Conservation (phyloP, 2,888 invertebrate species). For the Exephanes ischioxanthus region DNA sequence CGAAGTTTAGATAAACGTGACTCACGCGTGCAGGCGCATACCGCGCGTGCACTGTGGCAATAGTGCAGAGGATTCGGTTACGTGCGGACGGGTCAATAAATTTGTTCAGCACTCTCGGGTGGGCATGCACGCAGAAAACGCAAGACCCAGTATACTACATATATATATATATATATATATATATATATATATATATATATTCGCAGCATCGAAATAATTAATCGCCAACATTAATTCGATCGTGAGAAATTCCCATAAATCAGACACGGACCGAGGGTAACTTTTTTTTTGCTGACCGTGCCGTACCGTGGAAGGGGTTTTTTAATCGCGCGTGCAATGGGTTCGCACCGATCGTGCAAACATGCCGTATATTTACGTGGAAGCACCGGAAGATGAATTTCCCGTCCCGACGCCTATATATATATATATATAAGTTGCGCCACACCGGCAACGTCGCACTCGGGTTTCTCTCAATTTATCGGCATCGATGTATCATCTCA, state of each 20-base stretch:
- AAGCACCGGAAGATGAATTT: slow-evolving; percentile 34
- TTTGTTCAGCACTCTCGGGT: slow-evolving; percentile 42
- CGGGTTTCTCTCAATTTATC: slow-evolving; percentile 53
- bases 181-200: not conserved
- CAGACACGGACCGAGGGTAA: slow-evolving; percentile 18
- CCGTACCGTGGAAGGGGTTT: slow-evolving; percentile 2
- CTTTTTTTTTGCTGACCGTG: slow-evolving; percentile 29
- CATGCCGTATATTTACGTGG: not conserved
- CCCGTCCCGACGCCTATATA: not conserved
- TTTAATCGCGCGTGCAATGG: slow-evolving; percentile 25
- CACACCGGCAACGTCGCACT: slow-evolving; percentile 5
- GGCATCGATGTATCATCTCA: slow-evolving; percentile 26
- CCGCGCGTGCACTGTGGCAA: not conserved
- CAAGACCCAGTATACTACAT: not conserved
- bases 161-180: not conserved
- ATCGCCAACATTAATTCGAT: slow-evolving; percentile 38
- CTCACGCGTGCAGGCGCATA: not conserved
- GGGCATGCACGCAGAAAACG: slow-evolving; percentile 22
- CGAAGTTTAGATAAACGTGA: not conserved
- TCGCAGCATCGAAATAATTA: slow-evolving; percentile 40
- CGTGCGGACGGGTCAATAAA: slow-evolving; percentile 27
- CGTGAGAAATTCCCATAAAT: slow-evolving; percentile 45
- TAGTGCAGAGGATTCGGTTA: slow-evolving; percentile 18
- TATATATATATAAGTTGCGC: not conserved
- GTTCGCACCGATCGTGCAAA: not conserved